Base-by-base conservation (phyloP, 2,888 invertebrate genomes). In the Cordilura impudica region DNA sequence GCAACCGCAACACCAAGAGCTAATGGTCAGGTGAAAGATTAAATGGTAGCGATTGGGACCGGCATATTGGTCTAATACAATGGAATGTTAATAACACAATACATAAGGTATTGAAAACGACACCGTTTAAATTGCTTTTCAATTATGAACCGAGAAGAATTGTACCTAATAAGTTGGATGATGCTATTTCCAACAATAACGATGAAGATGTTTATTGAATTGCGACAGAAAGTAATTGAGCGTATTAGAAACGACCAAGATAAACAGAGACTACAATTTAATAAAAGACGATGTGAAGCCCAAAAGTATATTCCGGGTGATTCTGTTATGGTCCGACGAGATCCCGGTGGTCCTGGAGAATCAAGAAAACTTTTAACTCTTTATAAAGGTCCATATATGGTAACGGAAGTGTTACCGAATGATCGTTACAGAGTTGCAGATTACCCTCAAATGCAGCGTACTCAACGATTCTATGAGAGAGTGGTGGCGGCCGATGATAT, bases 21-120 rank as follows among this genome's bases (percentile, higher is more conserved):
- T 0, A 65, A 65, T 43, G 65, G 53, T 1, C 65, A 65, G 10
- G 35, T 14, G 84, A 85, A 47, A 60, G 84, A 19, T 74, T 82
- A n/a, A 86, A 86, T 60, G 82, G 74, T 49, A 69, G 78, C 60
- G 63, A 66, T 39, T 79, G 82, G 82, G 83, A 83, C 69, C 81
- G 81, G 63, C 71, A 81, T 31, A 71, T 82, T 7, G 45, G 72
- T 8, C 61, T 72, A 29, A 65, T 82, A 23, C 82, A 83, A 29
- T 81, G 81, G 63, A 80, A 77, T 21, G 39, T 84, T 6, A 84
- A 84, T 67, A 81, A 83, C 45, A 82, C 26, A 5, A 3, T 47
- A n/a, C 69, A 69, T 31, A 16, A 47, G 8, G 53, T 47, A 1
- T 29, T 69, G 19, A 66, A 75, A 12, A 75, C 76, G 67, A 83